Conservation (phyloP, 2,113 vertebrate genomes). For the Nerophis ophidion region DNA sequence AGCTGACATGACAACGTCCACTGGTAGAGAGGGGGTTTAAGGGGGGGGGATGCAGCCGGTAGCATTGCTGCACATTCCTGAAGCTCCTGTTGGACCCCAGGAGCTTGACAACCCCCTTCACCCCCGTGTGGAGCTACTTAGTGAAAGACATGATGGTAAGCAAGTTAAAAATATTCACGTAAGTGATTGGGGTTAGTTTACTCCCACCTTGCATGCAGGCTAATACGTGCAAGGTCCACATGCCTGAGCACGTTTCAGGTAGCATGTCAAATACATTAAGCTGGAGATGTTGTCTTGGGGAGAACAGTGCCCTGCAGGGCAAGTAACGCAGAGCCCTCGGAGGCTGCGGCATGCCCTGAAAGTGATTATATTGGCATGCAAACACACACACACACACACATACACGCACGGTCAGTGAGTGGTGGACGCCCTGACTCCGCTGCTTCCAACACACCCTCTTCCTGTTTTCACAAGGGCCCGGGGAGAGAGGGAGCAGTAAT, state of each 20-base stretch:
- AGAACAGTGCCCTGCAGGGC: slow-evolving; percentile 46
- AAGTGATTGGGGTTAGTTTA: slow-evolving; percentile 15
- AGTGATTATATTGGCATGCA: slow-evolving; percentile 56
- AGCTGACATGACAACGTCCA: slow-evolving; percentile 57
- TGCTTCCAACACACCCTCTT: slow-evolving; percentile 67
- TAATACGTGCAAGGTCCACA: slow-evolving; percentile 13
- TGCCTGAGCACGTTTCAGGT: slow-evolving; percentile 33
- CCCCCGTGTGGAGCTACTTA: slow-evolving; percentile 12
- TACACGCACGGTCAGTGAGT: slow-evolving; percentile 34
- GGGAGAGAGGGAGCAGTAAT: slow-evolving; percentile 45
- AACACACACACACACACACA: slow-evolving; percentile 26
- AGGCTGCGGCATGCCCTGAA: slow-evolving; percentile 44
- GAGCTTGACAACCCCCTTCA: slow-evolving; percentile 23
- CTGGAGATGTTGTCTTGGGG: slow-evolving; percentile 45
- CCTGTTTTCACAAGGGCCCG: slow-evolving; percentile 59
- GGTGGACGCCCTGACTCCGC: slow-evolving; percentile 48
- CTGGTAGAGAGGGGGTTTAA: slow-evolving; percentile 40
- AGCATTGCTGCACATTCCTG: slow-evolving; percentile 36
- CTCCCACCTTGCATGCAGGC: slow-evolving; percentile 22
- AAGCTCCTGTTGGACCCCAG: slow-evolving; percentile 13
- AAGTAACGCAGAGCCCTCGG: slow-evolving; percentile 43
- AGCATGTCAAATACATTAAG: slow-evolving; percentile 20
- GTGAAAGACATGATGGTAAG: slow-evolving; percentile 9
- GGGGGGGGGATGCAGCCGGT: slow-evolving; percentile 27
- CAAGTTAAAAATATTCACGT: slow-evolving; percentile 15